Percentiles rank a stretch among this genome's conserved stretches.
These are phyloP conservation scores for Xenopus laevis DNA, from an alignment of 2,113 vertebrate genomes.

Conservation along the genomic window DNA sequence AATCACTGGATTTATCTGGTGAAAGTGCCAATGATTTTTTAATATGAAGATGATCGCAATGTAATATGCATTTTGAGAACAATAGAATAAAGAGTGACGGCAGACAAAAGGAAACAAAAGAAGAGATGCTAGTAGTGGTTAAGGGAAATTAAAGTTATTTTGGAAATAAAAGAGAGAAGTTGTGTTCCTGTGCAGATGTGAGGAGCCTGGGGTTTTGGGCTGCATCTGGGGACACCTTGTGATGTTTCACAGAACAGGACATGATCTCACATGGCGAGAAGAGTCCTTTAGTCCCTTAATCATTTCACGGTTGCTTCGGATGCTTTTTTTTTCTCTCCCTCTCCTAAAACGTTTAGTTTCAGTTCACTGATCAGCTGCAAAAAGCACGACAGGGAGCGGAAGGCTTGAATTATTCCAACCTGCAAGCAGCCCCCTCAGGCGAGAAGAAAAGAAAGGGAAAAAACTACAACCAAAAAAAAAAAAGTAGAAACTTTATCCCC, in stretches of 20 bases:
- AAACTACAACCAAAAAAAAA: conserved; percentile 3
- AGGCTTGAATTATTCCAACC: conserved; percentile 95
- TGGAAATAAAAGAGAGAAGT: background rate
- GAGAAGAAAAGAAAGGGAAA: conserved; percentile 49
- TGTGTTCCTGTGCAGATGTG: conserved; percentile 4
- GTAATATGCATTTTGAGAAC: too few species aligned
- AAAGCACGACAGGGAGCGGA: conserved; percentile 91
- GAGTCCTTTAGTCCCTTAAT: conserved; percentile 93
- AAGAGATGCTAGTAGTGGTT: too few species aligned
- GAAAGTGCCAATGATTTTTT: too few species aligned
- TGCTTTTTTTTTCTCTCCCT: conserved; percentile 85
- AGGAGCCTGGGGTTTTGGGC: conserved; percentile 59
- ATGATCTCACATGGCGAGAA: conserved; percentile 88
- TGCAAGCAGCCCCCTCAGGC: conserved; percentile 71
- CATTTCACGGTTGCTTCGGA: conserved; percentile 96
- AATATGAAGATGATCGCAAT: too few species aligned
- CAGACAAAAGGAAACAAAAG: too few species aligned
- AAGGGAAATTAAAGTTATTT: background rate
- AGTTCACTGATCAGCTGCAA: conserved; percentile 97
- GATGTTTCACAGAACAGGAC: conserved; percentile 78
- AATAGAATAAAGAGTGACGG: too few species aligned
- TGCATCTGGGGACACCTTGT: conserved; percentile 75
- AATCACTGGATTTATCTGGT: too few species aligned
- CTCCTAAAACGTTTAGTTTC: conserved; percentile 99
- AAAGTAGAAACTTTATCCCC: conserved; percentile 63